Evolutionary conservation across 2,113 vertebrate species (phyloP).

Genomic region (Xyliphius kryptos): DNA sequence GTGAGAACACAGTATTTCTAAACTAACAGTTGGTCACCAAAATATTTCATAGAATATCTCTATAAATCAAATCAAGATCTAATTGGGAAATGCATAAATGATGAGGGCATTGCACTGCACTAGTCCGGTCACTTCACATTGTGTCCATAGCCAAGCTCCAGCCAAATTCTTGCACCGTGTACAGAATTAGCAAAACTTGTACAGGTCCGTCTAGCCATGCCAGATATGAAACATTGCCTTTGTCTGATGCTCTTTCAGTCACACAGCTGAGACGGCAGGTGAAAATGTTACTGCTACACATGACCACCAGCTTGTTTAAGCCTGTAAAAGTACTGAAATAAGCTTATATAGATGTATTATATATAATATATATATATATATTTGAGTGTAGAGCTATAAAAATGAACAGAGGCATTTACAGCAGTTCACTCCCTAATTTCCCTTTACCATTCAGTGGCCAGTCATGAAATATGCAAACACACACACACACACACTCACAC

Average conservation of each 20-base stretch:
- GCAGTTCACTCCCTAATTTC: constrained; percentile 83
- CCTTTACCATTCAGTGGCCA: constrained; percentile 87
- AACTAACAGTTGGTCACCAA: constrained; percentile 64
- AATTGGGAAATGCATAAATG: constrained; percentile 76
- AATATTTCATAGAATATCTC: constrained; percentile 73
- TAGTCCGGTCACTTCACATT: background rate
- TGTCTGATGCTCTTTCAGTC: constrained; percentile 10
- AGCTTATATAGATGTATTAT: constrained; percentile 61
- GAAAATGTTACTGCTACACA: constrained; percentile 49
- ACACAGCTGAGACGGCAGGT: constrained; percentile 29
- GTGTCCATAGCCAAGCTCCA: constrained; percentile 7
- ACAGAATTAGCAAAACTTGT: constrained; percentile 8
- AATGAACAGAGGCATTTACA: constrained; percentile 91
- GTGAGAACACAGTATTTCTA: constrained; percentile 57
- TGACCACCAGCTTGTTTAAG: constrained; percentile 51
- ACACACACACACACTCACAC: constrained; percentile 46
- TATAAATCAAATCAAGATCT: constrained; percentile 71
- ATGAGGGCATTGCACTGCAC: constrained; percentile 47
- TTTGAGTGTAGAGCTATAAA: constrained; percentile 61
- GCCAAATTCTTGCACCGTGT: constrained; percentile 19
- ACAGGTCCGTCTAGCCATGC: background rate
- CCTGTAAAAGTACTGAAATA: constrained; percentile 58
- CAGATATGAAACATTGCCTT: constrained; percentile 31
- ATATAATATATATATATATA: constrained; percentile 49
- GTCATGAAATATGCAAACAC: constrained; percentile 61